Evolutionary conservation across 37 sponge, comb jelly and placozoan genomes (phyloP), one percentile per base, ranked within the genome.

Genomic region (Cliona cf. orientalis): DNA sequence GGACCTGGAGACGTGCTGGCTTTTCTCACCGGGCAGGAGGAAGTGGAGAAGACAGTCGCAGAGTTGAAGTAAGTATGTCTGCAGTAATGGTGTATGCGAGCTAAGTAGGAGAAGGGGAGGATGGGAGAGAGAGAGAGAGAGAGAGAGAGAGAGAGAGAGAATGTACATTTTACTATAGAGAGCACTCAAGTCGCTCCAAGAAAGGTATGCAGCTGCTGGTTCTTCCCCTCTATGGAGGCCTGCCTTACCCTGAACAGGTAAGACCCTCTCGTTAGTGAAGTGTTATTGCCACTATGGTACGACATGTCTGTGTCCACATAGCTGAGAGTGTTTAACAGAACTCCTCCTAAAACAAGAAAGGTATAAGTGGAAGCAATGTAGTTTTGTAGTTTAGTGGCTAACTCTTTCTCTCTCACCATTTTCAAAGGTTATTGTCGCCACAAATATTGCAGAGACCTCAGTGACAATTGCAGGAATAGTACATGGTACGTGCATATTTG

Each of bases 381-480:
- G n/a, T n/a, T n/a, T n/a, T n/a, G n/a, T n/a, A n/a, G n/a, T n/a
- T n/a, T n/a, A n/a, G n/a, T n/a, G n/a, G n/a, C n/a, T n/a, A n/a
- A n/a, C n/a, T n/a, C n/a, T n/a, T n/a, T n/a, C n/a, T n/a, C n/a
- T n/a, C n/a, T n/a, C n/a, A n/a, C n/a, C n/a, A n/a, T n/a, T n/a
- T n/a, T n/a, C n/a, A n/a, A n/a, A 96, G 97, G 93, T 97, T 46
- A 77, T 97, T 35, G 78, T 94, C 37, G 86, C 97, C 39, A 97
- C 97, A 40, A 97, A 97, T 76, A 94, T 97, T 57, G 97, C 97
- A 38, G 97, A 97, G 56, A 93, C 95, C 1, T 97, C 97, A 0
- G 84, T 97, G 45, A 97, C 97, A 26, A 91, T 97, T 14, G 42
- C 71, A 65, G 97, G 97, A 21, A 91, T 97, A 58, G 92, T 97